A percentile compares a stretch with the other conserved stretches of the same genome.
Conservation (phyloP, 2,113 vertebrate genomes). For the Hylia prasina region DNA sequence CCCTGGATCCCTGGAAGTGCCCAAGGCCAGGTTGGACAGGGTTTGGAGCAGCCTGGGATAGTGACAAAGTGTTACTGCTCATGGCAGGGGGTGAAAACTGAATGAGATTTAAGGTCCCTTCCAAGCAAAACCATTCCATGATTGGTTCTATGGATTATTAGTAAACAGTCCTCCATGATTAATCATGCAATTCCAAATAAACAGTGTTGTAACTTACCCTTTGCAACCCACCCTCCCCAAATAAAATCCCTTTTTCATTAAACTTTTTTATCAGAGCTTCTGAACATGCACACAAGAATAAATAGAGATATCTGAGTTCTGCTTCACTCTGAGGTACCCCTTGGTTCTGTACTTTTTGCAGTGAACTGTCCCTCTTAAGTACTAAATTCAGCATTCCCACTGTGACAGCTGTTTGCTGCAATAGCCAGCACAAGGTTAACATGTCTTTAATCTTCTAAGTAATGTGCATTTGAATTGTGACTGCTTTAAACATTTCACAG, state of each 20-base stretch:
- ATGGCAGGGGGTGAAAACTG: rapidly evolving
- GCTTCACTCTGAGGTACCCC: not conserved
- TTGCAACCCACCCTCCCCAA: not conserved
- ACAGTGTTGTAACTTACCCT: not conserved
- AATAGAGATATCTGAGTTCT: not conserved
- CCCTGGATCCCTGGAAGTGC: not conserved
- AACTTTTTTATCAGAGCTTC: not conserved
- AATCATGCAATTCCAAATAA: not conserved
- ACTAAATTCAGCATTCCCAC: not conserved
- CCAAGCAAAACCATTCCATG: not conserved
- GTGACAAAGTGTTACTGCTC: not conserved
- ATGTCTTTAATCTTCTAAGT: not conserved
- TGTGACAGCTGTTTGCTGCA: not conserved
- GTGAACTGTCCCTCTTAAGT: not conserved
- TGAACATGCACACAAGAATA: not conserved
- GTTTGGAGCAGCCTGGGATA: not conserved
- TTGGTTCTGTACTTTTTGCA: not conserved
- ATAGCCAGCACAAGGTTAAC: not conserved
- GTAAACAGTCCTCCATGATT: not conserved
- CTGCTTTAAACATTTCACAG: not conserved
- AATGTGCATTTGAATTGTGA: not conserved
- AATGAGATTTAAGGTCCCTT: not conserved
- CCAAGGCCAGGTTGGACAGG: rapidly evolving
- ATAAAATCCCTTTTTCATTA: not conserved
- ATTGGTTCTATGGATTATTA: not conserved